Evolutionary conservation across 2,797 vertebrate species (phyloP), one percentile per base, ranked within the genome.

Genomic region (Botia kubotai): DNA sequence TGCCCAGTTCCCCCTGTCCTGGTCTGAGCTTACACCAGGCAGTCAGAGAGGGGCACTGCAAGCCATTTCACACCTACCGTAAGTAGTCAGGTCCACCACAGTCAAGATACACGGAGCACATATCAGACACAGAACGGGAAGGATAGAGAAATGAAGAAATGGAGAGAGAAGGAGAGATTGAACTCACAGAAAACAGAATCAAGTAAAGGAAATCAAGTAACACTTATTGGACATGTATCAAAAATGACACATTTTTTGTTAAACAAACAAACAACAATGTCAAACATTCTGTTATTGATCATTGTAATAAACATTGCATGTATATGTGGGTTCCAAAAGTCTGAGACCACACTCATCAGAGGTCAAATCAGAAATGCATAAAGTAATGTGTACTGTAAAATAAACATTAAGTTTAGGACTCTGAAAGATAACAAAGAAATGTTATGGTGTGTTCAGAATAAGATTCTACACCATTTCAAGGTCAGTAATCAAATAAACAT

Each of bases 31-130:
- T 94, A 93, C 90, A 89, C 88, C 91, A 90, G 90, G 90, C 87
- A 84, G 90, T 91, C 93, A 93, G 93, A 91, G 90, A 90, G 91
- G 91, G 91, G 90, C 63, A 86, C 92, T 90, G 82, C 86, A 93
- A 86, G 53, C 90, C 89, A 89, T 82, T 33, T 92, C 93, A 92
- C 90, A 96, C 96, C 94, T 96, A 97, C 96, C 96, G 8, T 95
- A 93, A 90, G 90, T 89, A 87, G 85, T 88, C 89, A 83, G 82
- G 94, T 94, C 95, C 95, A 84, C 89, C 90, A 93, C 81, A 91
- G 93, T 93, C 93, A 93, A 90, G 93, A 93, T 92, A 92, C 91
- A 94, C 84, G 86, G 88, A 91, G 92, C 93, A 94, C 92, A 94
- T 91, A 91, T 91, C 90, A 93, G 92, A 93, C 92, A 94, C 85